These are phyloP conservation scores for Poecilia wingei DNA, from an alignment of 2,797 vertebrate genomes.

Conservation along the genomic window DNA sequence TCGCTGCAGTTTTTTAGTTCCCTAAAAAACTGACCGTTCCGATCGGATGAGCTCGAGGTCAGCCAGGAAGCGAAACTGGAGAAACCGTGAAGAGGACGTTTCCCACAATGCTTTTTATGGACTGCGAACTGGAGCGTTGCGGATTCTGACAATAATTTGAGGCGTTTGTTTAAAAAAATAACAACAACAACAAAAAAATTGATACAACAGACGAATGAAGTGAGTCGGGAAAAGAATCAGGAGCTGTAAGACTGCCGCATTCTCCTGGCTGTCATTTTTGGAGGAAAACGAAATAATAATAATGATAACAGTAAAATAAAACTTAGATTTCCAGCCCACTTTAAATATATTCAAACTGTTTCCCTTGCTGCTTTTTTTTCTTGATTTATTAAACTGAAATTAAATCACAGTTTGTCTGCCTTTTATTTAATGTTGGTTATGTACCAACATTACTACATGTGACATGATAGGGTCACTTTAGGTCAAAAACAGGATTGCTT, in stretches of 20 bases:
- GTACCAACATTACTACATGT: background rate
- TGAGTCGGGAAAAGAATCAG: slow-evolving; percentile 33
- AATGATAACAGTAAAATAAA: background rate
- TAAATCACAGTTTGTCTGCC: slow-evolving; percentile 31
- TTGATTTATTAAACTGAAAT: slow-evolving; percentile 55
- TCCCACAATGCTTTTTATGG: slow-evolving; percentile 30
- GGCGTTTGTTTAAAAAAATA: slow-evolving; percentile 16
- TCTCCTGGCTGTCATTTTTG: slow-evolving; percentile 23
- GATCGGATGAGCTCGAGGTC: slow-evolving; percentile 29
- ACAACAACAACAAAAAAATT: background rate
- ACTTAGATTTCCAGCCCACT: background rate
- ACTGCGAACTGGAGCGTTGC: slow-evolving; percentile 22
- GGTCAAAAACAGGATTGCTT: too few relatives aligned
- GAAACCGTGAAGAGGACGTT: slow-evolving; percentile 26
- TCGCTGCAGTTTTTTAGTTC: slow-evolving; percentile 26
- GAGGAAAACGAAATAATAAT: background rate
- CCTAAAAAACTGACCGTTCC: slow-evolving; percentile 21
- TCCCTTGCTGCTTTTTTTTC: slow-evolving; percentile 26
- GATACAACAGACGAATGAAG: slow-evolving; percentile 25
- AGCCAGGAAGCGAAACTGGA: slow-evolving; percentile 21
- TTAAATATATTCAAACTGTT: slow-evolving; percentile 21
- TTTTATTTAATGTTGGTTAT: slow-evolving; percentile 37
- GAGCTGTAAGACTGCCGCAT: slow-evolving; percentile 30
- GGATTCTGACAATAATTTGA: slow-evolving; percentile 27
- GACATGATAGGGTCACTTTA: background rate